Percentiles rank a stretch among this genome's conserved stretches.
Conservation (phyloP, 2,113 vertebrate genomes). For the Gymnarchus niloticus region DNA sequence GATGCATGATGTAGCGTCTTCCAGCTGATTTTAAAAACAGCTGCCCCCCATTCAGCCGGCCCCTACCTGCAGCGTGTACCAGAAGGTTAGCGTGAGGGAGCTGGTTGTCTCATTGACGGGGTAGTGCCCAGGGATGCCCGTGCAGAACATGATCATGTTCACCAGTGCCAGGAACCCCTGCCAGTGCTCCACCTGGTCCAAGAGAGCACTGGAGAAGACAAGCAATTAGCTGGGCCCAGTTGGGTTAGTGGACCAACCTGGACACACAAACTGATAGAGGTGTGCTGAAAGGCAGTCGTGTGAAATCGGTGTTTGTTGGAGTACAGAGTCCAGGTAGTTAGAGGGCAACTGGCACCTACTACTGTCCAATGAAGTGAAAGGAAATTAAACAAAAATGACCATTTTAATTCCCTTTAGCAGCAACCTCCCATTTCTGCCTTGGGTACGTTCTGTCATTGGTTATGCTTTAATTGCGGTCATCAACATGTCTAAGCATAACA, state of each 20-base stretch:
- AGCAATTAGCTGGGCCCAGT: neutral
- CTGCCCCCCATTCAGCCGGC: neutral
- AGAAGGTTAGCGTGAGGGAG: constrained; percentile 95
- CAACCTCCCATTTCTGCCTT: neutral
- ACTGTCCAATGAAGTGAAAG: no score
- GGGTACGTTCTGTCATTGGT: neutral
- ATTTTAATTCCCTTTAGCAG: no score
- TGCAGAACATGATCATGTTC: constrained; percentile 99
- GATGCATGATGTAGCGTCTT: no score
- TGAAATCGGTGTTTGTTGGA: neutral
- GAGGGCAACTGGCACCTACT: neutral
- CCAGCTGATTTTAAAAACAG: neutral
- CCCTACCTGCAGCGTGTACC: constrained; percentile 90
- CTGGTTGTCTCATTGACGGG: constrained; percentile 98
- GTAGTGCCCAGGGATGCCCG: constrained; percentile 94
- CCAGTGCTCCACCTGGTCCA: constrained; percentile 98
- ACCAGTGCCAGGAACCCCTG: constrained; percentile 94
- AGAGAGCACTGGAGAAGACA: constrained; percentile 68
- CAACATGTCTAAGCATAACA: neutral
- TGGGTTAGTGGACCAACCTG: neutral
- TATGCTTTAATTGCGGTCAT: neutral
- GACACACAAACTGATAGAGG: constrained; percentile 7
- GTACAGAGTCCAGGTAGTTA: neutral
- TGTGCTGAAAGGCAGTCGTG: neutral
- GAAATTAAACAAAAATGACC: neutral